phyloP scores from a whole-genome alignment of 2,113 vertebrate genomes.

The Pristiophorus japonicus region DNA sequence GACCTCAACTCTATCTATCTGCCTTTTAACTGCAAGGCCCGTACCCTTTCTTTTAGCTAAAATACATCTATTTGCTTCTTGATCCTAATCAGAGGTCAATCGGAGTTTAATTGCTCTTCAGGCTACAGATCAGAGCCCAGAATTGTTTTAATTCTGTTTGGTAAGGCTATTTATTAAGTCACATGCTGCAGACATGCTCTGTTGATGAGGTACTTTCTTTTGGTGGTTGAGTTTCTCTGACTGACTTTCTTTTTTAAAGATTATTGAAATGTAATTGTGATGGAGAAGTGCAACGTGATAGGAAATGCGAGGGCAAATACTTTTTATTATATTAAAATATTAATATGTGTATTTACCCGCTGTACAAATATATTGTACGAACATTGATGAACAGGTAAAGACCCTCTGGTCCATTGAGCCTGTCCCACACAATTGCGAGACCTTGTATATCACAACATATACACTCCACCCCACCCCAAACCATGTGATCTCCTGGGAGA shows the following conservation, averaged over 20 bases:
- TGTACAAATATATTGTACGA: not conserved
- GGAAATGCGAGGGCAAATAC: not conserved
- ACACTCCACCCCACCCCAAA: no score
- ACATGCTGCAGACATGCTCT: not conserved
- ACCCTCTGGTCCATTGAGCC: no score
- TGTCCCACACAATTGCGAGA: no score
- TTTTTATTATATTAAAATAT: not conserved
- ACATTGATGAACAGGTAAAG: no score
- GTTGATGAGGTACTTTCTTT: not conserved
- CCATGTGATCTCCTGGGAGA: no score
- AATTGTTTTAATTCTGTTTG: not conserved
- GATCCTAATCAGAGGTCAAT: not conserved
- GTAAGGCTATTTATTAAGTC: not conserved
- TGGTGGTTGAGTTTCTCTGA: not conserved
- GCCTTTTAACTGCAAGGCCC: not conserved
- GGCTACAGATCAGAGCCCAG: not conserved
- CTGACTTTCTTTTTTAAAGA: not conserved
- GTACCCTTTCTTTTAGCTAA: not conserved
- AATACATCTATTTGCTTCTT: not conserved
- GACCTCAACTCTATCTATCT: not conserved
- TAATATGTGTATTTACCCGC: not conserved
- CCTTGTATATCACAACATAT: no score
- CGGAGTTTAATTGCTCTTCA: not conserved
- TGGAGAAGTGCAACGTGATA: not conserved
- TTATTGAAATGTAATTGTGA: not conserved